Conservation (phyloP, 2,113 vertebrate genomes). For the Daubentonia madagascariensis region DNA sequence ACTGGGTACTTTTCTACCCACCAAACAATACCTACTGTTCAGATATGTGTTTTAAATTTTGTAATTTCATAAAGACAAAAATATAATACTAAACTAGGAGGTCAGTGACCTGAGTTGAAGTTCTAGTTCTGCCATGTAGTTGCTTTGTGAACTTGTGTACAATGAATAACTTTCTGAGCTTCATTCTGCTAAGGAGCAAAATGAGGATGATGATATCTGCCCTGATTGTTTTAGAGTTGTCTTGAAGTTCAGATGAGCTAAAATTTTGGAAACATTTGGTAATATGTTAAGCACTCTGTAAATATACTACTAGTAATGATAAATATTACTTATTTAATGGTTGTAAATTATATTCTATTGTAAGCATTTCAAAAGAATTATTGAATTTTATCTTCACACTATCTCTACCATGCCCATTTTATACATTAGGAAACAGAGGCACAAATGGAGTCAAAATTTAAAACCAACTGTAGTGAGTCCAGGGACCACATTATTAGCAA, state of each 20-base stretch:
- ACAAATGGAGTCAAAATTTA: neutral
- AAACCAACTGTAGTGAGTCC: neutral
- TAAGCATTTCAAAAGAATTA: neutral
- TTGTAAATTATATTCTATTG: neutral
- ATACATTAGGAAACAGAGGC: neutral
- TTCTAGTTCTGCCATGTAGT: neutral
- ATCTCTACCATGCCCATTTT: neutral
- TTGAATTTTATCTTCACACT: neutral
- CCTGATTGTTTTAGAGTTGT: neutral
- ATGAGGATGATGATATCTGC: neutral
- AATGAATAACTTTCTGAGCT: neutral
- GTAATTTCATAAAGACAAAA: neutral
- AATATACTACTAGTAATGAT: neutral
- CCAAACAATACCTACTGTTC: neutral
- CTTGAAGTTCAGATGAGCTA: neutral
- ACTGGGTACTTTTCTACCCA: neutral
- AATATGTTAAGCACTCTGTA: neutral
- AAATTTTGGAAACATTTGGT: neutral
- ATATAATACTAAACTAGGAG: neutral
- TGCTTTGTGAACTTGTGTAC: neutral
- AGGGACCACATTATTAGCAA: neutral
- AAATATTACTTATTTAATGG: neutral
- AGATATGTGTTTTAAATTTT: neutral
- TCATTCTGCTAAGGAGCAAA: neutral
- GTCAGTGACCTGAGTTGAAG: neutral